Conservation (phyloP, 2,797 vertebrate genomes). For the Dipus sagitta region DNA sequence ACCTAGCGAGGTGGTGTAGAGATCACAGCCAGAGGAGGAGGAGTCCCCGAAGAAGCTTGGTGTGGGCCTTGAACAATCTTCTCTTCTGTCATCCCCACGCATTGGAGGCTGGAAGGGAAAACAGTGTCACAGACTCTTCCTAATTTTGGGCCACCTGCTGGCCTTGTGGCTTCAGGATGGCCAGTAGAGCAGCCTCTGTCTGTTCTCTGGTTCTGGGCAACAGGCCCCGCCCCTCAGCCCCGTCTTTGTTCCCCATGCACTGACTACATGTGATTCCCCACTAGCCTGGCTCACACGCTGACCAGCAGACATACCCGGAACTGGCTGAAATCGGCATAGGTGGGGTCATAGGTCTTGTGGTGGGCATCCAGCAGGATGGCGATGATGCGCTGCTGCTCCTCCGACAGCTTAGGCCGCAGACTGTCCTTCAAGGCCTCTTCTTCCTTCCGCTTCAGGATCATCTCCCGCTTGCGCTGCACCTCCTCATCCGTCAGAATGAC, state of each 20-base stretch:
- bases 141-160: background rate
- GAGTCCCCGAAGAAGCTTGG: slow-evolving; percentile 92
- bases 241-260: rapidly evolving
- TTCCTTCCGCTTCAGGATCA: slow-evolving; percentile 96
- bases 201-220: background rate
- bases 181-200: too few relatives aligned
- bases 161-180: background rate
- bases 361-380: slow-evolving; percentile 94
- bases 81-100: slow-evolving; percentile 85
- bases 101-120: slow-evolving; percentile 92
- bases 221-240: rapidly evolving
- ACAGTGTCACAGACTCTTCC: background rate
- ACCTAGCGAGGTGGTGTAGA: slow-evolving; percentile 94
- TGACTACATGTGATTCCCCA: too few relatives aligned
- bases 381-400: slow-evolving; percentile 95
- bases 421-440: slow-evolving; percentile 95
- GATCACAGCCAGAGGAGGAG: slow-evolving; percentile 88
- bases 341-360: slow-evolving; percentile 96
- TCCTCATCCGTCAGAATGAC: slow-evolving; percentile 99
- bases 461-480: slow-evolving; percentile 97
- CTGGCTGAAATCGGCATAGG: slow-evolving; percentile 95
- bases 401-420: slow-evolving; percentile 92
- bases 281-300: rapidly evolving
- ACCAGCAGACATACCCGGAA: slow-evolving; percentile 91
- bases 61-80: slow-evolving; percentile 86